A percentile compares a stretch with the other conserved stretches of the same genome.
Evolutionary conservation across 2,888 invertebrate species (phyloP).

Genomic region (Idaea aversata): DNA sequence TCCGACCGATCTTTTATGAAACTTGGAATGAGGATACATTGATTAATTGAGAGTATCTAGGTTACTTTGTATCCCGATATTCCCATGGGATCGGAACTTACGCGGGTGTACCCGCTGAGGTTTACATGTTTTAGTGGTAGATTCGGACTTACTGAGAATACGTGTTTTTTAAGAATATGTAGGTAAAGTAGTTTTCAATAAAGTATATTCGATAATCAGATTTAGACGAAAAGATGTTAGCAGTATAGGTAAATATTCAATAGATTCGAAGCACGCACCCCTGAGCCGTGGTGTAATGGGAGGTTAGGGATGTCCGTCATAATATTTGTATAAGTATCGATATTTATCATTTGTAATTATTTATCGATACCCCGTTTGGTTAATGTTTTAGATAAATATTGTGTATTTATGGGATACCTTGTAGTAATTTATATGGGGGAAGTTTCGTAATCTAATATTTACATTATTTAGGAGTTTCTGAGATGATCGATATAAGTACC

Average conservation of each 20-base stretch:
- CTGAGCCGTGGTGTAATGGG: not conserved
- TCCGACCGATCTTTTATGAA: too few relatives aligned
- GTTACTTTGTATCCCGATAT: too few relatives aligned
- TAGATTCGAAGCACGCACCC: not conserved
- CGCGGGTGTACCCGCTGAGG: too few relatives aligned
- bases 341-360: not conserved
- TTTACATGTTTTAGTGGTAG: too few relatives aligned
- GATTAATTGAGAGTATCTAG: too few relatives aligned
- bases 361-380: not conserved
- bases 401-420: not conserved
- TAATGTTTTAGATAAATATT: not conserved
- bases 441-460: not conserved
- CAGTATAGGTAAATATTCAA: not conserved
- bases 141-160: too few relatives aligned
- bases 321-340: not conserved
- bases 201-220: slow-evolving; percentile 12
- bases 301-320: not conserved
- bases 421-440: not conserved
- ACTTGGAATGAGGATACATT: too few relatives aligned
- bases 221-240: slow-evolving; percentile 21
- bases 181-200: too few relatives aligned
- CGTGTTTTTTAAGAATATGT: too few relatives aligned
- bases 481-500: not conserved
- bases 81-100: too few relatives aligned
- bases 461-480: not conserved